phyloP scores from a whole-genome alignment of 92 coral and sea anemone species.

The Meandrina meandrites region DNA sequence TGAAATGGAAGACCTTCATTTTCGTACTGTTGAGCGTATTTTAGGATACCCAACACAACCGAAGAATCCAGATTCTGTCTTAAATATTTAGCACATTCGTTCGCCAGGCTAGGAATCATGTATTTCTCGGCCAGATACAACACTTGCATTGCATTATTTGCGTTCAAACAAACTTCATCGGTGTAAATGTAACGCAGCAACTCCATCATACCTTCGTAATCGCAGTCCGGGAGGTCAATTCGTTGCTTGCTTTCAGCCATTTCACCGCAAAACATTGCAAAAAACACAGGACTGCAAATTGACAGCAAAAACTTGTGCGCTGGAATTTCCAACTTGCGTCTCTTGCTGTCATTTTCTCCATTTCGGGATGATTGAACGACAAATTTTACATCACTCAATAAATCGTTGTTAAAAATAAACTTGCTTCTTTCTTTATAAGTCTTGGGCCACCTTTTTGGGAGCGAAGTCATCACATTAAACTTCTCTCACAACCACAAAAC shows the following conservation, averaged over 20 bases:
- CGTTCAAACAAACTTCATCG: conserved; percentile 13
- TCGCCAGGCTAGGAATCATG: conserved; percentile 12
- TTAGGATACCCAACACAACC: background rate
- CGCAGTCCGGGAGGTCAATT: background rate
- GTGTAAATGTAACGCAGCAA: conserved; percentile 18
- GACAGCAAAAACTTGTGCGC: background rate
- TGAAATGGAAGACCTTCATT: background rate
- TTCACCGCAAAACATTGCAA: background rate
- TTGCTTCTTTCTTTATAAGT: background rate
- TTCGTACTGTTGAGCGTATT: background rate
- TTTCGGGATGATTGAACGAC: background rate
- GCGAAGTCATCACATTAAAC: background rate
- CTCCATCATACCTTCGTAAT: background rate
- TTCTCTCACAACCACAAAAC: too few relatives aligned
- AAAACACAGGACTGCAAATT: background rate
- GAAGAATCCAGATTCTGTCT: background rate
- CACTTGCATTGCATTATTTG: conserved; percentile 12
- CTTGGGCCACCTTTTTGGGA: background rate
- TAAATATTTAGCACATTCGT: background rate
- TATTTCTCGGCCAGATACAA: conserved; percentile 28
- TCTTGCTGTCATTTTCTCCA: background rate
- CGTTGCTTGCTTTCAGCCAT: background rate
- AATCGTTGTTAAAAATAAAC: background rate
- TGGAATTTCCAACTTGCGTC: background rate
- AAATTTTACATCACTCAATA: background rate